Percentiles rank a stretch among this genome's conserved stretches.
phyloP scores from a whole-genome alignment of 2,113 vertebrate species.

The Dasyprocta punctata region DNA sequence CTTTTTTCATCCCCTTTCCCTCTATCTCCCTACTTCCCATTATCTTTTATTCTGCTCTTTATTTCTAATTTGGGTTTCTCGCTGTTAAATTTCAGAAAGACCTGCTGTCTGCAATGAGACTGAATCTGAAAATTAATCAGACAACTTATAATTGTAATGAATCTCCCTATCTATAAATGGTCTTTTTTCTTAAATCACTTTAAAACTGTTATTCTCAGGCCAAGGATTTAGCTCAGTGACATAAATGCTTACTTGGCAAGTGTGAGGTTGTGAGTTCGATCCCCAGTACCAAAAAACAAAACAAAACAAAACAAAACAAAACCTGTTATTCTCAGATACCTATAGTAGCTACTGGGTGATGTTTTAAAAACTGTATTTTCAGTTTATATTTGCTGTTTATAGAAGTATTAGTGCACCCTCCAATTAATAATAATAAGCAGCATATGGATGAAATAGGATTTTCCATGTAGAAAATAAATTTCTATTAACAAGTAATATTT shows the following conservation, averaged over 20 bases:
- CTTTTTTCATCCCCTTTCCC: background rate
- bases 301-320: too few species aligned
- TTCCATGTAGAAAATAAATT: background rate
- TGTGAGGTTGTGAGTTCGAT: too few species aligned
- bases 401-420: background rate
- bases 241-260: too few species aligned
- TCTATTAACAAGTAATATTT: background rate
- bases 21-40: background rate
- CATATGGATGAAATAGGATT: background rate
- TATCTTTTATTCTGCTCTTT: background rate
- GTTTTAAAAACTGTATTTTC: background rate
- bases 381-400: background rate
- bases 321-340: background rate
- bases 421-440: background rate
- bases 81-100: background rate
- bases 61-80: background rate
- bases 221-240: too few species aligned
- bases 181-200: background rate
- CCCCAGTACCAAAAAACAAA: too few species aligned
- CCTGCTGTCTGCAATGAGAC: background rate
- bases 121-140: background rate
- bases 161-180: background rate
- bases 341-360: background rate
- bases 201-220: background rate
- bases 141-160: background rate